Evolutionary conservation across 2,797 vertebrate species (phyloP), one percentile per base, ranked within the genome.

Genomic region (Pipistrellus nathusii): DNA sequence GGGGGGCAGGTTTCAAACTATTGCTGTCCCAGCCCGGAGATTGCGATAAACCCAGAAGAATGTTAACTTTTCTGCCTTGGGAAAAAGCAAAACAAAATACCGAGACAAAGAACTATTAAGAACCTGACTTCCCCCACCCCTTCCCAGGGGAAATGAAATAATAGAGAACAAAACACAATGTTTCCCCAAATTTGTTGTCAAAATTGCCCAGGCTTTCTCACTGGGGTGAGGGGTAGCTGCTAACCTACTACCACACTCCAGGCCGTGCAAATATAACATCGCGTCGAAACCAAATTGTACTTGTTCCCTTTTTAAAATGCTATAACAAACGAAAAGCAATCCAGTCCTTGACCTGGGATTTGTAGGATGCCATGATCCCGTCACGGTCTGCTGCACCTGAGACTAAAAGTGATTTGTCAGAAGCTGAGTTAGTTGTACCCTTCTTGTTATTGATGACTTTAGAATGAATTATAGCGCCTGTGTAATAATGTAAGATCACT

Each of bases 241-340:
- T 57, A 15, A 21, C n/a, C n/a, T 62, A 15, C 57, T 38, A 5
- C 23, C 21, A 66, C 38, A 38, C n/a, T 10, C 48, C 6, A 25
- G 66, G 48, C 13, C 13, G 1, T 85, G 64, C 85, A 78, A 13
- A 0, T 9, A 8, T 25, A 64, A 59, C 41, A n/a, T 51, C 11
- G 2, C 62, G 32, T 64, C 51, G 91, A 93, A 82, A 89, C 77
- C 81, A 94, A 95, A 78, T 55, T 35, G 64, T 75, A 64, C 44
- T 76, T 25, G 11, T 81, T 96, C 77, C 94, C 77, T 96, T 96
- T 90, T 84, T 53, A 57, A 94, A 88, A 25, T 92, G 94, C 86
- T 81, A 81, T 72, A 88, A 57, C 93, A 75, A 80, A 62, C 76
- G 57, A 62, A 94, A 51, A 91, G 91, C 88, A 86, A 73, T 95